phyloP scores from a whole-genome alignment of 2,888 invertebrate species.

The Hirtodrosophila duncani region DNA sequence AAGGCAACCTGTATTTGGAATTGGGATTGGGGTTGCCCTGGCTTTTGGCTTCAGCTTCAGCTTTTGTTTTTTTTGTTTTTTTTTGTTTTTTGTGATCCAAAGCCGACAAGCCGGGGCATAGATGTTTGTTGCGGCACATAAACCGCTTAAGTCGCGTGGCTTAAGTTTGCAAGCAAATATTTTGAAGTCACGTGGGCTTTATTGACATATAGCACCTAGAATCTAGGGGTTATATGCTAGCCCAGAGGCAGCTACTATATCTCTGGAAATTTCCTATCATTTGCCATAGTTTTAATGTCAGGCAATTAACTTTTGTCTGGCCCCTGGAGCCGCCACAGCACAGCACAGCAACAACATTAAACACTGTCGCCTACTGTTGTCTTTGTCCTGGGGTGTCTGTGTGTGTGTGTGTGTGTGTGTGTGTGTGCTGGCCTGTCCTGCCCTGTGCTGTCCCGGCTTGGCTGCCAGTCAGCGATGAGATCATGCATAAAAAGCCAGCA shows the following conservation, averaged over 20 bases:
- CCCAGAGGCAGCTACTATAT: slow-evolving; percentile 6
- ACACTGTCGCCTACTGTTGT: no score
- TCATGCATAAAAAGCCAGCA: slow-evolving; percentile 67
- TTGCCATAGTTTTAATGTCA: slow-evolving; percentile 70
- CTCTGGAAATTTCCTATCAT: slow-evolving; percentile 35
- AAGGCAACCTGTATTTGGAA: not conserved
- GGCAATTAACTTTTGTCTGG: slow-evolving; percentile 70
- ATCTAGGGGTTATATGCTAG: not conserved
- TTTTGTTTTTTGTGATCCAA: slow-evolving; percentile 53
- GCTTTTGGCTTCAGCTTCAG: slow-evolving; percentile 43
- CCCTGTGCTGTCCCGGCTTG: slow-evolving; percentile 33
- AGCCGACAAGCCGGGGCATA: slow-evolving; percentile 47
- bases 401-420: slow-evolving; percentile 9
- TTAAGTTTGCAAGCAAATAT: slow-evolving; percentile 25
- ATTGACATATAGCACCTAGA: slow-evolving; percentile 17
- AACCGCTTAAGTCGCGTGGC: slow-evolving; percentile 57
- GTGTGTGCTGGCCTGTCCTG: slow-evolving; percentile 18
- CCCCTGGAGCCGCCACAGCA: slow-evolving; percentile 11
- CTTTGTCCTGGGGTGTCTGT: not conserved
- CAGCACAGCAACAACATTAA: slow-evolving; percentile 8
- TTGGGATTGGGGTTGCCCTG: not conserved
- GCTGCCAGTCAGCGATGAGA: slow-evolving; percentile 67
- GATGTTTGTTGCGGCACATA: slow-evolving; percentile 19
- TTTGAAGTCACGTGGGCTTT: slow-evolving; percentile 28
- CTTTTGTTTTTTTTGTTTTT: no score